Percentiles rank a stretch among this genome's conserved stretches.
Conservation (phyloP, 2,888 invertebrate genomes). For the Drosophila eohydei region DNA sequence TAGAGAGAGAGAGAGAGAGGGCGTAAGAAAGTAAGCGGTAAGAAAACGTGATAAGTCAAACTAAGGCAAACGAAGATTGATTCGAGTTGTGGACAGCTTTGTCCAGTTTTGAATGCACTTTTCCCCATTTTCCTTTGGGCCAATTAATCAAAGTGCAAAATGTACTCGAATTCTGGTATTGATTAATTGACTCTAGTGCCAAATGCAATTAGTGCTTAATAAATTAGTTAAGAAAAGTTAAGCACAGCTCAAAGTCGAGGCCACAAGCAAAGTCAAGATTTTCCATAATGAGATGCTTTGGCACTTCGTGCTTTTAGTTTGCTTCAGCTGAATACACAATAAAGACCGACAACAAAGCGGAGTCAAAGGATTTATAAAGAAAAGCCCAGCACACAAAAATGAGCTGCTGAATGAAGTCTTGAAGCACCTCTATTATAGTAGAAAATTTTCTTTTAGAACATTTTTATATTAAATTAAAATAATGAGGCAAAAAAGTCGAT, state of each 20-base stretch:
- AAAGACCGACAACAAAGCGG: conserved; percentile 4
- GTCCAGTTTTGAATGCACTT: conserved; percentile 71
- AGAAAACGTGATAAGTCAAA: conserved; percentile 56
- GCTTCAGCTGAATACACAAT: conserved; percentile 11
- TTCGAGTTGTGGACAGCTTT: conserved; percentile 67
- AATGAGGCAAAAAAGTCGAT: too few species aligned
- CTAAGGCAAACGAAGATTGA: conserved; percentile 71
- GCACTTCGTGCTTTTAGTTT: background rate
- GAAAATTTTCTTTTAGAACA: background rate
- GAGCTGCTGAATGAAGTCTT: background rate
- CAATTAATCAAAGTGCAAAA: conserved; percentile 71
- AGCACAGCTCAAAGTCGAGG: conserved; percentile 21
- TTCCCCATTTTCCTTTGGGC: conserved; percentile 27
- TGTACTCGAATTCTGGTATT: conserved; percentile 50
- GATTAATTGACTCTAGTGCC: conserved; percentile 69
- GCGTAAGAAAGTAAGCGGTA: background rate
- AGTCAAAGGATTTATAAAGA: background rate
- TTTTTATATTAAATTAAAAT: background rate
- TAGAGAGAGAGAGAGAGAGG: background rate
- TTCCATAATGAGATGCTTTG: conserved; percentile 40
- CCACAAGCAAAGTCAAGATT: conserved; percentile 10
- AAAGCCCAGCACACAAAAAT: background rate
- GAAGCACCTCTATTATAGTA: background rate
- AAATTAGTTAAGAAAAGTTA: conserved; percentile 58
- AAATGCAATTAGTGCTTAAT: conserved; percentile 74